Evolutionary conservation across 2,888 invertebrate genomes (phyloP).

Genomic region (Melieria picta): DNA sequence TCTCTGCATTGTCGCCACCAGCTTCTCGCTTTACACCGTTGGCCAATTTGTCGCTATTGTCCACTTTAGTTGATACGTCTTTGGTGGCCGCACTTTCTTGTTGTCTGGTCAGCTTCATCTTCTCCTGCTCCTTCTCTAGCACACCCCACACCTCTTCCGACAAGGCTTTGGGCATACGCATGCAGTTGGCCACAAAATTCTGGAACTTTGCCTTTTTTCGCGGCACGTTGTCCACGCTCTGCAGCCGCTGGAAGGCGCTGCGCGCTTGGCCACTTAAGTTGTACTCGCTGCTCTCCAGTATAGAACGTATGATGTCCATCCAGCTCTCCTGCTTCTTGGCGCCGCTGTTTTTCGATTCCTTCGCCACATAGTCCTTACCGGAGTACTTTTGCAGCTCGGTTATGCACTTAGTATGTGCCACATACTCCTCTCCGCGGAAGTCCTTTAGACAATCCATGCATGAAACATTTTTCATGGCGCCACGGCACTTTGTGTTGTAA

Average conservation of each 20-base stretch:
- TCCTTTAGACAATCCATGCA: conserved; percentile 96
- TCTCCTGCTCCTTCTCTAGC: conserved; percentile 69
- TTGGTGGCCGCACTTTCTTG: conserved; percentile 44
- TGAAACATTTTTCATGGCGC: conserved; percentile 76
- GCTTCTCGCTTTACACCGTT: conserved; percentile 67
- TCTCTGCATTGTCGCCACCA: conserved; percentile 34
- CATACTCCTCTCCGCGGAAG: conserved; percentile 82
- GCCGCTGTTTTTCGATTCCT: conserved; percentile 80
- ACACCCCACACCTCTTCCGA: conserved; percentile 76
- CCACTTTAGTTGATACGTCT: conserved; percentile 36
- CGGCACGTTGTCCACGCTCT: conserved; percentile 83
- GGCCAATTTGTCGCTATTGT: conserved; percentile 15
- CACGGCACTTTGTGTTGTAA: conserved; percentile 77
- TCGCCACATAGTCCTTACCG: conserved; percentile 80
- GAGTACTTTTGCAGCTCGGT: conserved; percentile 89
- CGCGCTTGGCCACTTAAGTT: conserved; percentile 67
- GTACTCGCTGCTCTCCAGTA: conserved; percentile 57
- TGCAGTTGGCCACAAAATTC: conserved; percentile 77
- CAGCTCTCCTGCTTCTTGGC: conserved; percentile 88
- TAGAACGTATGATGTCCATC: conserved; percentile 67
- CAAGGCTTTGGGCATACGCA: conserved; percentile 70
- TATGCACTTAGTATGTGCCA: conserved; percentile 84
- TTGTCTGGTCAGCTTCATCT: conserved; percentile 58
- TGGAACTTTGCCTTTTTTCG: conserved; percentile 85
- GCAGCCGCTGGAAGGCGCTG: conserved; percentile 74